Base-by-base conservation (phyloP, 1,140 invertebrate genomes). In the Plutomurus gul region DNA sequence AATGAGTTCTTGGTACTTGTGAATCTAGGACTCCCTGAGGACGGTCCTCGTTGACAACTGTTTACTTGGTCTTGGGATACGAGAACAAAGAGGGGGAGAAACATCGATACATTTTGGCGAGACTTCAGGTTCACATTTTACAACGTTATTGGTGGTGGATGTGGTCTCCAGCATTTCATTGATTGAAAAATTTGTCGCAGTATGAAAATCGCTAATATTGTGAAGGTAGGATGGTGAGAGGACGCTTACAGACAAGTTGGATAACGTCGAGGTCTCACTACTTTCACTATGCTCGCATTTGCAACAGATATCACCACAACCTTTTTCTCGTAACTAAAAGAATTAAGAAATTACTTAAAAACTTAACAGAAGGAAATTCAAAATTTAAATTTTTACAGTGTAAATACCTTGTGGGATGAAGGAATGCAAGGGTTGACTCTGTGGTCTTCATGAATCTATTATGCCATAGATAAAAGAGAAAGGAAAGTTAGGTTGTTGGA, bases 221-320 rank as follows among this genome's bases (percentile, higher is more conserved):
- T 65, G 4, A 30, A 65, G 22, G 36, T 33, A 36, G 27, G 36
- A 36, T 27, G 16, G 56, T 18, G 8, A 7, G 11, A 16, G 51
- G 20, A 16, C 30, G n/a, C n/a, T n/a, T n/a, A n/a, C n/a, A n/a
- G n/a, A n/a, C n/a, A n/a, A n/a, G n/a, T n/a, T n/a, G n/a, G n/a
- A n/a, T n/a, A n/a, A n/a, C n/a, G n/a, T 36, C 13, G 56, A 27
- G 20, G 25, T 11, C 0, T 36, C 30, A n/a, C 30, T 65, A 27
- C 56, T 65, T 65, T 13, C 56, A 65, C 56, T 65, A 16, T 65
- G 56, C 27, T 65, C 56, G 16, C 56, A 65, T 30, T 65, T 65
- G n/a, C n/a, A n/a, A 27, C 56, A 65, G 56, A 13, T 65, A 65
- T 65, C 56, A 33, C 56, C 56, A 33, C 56, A 65, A 7, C 56